A percentile compares a stretch with the other conserved stretches of the same genome.
Conservation (phyloP, 2,113 vertebrate genomes). For the Oenanthe oenanthe region DNA sequence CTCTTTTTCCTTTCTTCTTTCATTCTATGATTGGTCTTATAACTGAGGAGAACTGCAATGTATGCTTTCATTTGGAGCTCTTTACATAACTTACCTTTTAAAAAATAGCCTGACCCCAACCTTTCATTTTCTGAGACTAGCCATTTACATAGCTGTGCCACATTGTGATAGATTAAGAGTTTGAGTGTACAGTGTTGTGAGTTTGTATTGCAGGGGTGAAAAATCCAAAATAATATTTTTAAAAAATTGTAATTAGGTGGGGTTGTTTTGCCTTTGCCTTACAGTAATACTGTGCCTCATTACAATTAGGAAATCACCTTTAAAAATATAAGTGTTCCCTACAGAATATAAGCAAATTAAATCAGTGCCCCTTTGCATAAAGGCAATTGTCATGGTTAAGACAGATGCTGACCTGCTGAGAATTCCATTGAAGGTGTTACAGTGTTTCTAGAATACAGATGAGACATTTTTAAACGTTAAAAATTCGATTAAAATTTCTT, state of each 20-base stretch:
- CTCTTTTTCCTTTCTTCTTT: not conserved
- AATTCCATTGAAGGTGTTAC: not conserved
- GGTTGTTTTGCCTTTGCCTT: not conserved
- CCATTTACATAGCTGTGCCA: not conserved
- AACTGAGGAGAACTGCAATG: not conserved
- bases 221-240: not conserved
- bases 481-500: not conserved
- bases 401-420: not conserved
- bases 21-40: not conserved
- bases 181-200: not conserved
- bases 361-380: not conserved
- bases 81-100: not conserved
- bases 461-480: not conserved
- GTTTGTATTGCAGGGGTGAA: not conserved
- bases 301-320: not conserved
- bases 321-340: not conserved
- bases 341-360: not conserved
- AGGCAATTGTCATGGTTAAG: not conserved
- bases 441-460: not conserved
- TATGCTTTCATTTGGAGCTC: not conserved
- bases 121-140: conserved; percentile 2
- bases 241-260: not conserved
- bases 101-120: not conserved
- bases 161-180: not conserved
- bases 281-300: not conserved